A percentile compares a stretch with the other conserved stretches of the same genome.
Evolutionary conservation across 2,797 vertebrate species (phyloP).

Genomic region (Schizopygopsis pylzovi): DNA sequence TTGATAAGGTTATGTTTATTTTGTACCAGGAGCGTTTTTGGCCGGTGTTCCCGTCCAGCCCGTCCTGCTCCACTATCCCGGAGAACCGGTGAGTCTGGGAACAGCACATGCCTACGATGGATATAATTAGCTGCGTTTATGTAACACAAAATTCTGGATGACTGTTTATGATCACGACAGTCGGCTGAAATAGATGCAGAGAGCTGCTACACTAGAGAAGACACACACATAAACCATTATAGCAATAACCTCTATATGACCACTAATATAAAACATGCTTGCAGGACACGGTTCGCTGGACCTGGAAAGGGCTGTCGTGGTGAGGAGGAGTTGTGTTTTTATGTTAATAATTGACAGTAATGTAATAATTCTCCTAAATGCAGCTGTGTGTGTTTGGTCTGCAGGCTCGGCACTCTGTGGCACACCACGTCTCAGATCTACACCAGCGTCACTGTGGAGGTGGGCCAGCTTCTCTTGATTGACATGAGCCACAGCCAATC

Average conservation of each 20-base stretch:
- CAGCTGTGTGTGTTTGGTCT: neutral
- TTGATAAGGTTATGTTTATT: neutral
- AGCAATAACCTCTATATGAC: too few species aligned
- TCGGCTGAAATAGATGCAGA: neutral
- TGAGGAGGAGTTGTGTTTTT: constrained; percentile 52
- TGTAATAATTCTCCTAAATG: neutral
- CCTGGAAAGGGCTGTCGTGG: constrained; percentile 78
- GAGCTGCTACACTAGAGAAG: neutral
- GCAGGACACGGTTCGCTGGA: constrained; percentile 82
- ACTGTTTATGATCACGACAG: neutral
- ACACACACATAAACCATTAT: neutral
- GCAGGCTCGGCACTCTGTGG: constrained; percentile 83
- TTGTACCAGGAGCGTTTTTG: constrained; percentile 84
- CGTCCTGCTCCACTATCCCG: constrained; percentile 87
- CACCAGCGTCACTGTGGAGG: constrained; percentile 87
- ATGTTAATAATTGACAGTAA: neutral
- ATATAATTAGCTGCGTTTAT: neutral
- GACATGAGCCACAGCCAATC: constrained; percentile 6
- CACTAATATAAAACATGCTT: neutral
- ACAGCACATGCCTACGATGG: neutral
- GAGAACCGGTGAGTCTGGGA: constrained; percentile 81
- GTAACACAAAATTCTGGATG: neutral
- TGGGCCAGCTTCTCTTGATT: constrained; percentile 56
- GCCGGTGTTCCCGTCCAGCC: constrained; percentile 89
- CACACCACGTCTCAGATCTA: constrained; percentile 85